A percentile compares a stretch with the other conserved stretches of the same genome.
Evolutionary conservation across 2,888 invertebrate species (phyloP).

Genomic region (Buathra laborator): DNA sequence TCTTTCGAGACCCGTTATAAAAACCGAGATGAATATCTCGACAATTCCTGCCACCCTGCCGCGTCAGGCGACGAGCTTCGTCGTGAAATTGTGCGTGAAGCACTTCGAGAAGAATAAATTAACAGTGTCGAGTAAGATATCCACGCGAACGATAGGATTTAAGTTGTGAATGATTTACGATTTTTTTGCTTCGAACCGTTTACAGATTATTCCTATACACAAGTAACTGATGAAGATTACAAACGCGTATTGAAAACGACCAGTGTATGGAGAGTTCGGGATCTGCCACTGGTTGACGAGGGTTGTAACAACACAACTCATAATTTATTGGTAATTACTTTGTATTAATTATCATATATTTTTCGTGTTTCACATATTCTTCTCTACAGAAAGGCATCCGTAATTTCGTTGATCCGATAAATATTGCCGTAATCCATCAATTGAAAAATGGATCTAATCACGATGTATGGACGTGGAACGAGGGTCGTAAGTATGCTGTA

Average conservation of each 20-base stretch:
- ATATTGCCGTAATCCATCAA: constrained; percentile 69
- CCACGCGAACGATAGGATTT: neutral
- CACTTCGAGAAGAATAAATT: constrained; percentile 63
- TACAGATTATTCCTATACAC: constrained; percentile 64
- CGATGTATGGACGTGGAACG: neutral
- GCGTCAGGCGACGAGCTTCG: constrained; percentile 71
- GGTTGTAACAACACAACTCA: constrained; percentile 58
- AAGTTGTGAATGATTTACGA: neutral
- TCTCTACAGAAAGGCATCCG: constrained; percentile 68
- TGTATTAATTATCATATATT: neutral
- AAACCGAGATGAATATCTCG: constrained; percentile 65
- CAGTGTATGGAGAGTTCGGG: neutral
- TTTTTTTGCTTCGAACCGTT: neutral
- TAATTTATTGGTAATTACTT: constrained; percentile 55
- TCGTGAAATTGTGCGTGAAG: constrained; percentile 65
- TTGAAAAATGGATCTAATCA: neutral
- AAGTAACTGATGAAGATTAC: constrained; percentile 71
- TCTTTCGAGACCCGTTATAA: constrained; percentile 79
- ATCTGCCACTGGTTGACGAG: neutral
- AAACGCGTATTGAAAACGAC: constrained; percentile 59
- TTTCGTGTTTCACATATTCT: neutral
- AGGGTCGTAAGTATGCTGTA: too few relatives aligned
- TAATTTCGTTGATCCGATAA: constrained; percentile 76
- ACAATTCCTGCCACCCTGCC: constrained; percentile 69
- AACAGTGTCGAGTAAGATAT: constrained; percentile 31